Conservation (phyloP, 2,888 invertebrate genomes). For the Embidobia sp. region DNA sequence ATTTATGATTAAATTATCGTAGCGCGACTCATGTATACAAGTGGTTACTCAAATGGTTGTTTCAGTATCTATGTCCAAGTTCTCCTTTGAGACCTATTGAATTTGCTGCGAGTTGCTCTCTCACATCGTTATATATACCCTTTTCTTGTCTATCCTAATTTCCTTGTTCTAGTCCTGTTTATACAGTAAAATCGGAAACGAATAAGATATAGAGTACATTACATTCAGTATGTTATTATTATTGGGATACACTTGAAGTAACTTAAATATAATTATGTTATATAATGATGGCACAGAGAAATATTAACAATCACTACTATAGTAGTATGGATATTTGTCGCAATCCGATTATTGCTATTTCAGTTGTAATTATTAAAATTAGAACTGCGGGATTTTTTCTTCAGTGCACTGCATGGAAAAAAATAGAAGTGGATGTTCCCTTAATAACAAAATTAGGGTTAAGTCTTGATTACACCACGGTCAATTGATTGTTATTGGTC, state of each 20-base stretch:
- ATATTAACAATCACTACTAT: too few relatives aligned
- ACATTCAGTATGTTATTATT: slow-evolving; percentile 1
- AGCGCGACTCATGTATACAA: slow-evolving; percentile 33
- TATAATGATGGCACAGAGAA: too few relatives aligned
- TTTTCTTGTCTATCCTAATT: slow-evolving; percentile 56
- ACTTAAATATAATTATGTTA: slow-evolving; percentile 2
- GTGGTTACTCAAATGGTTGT: slow-evolving; percentile 51
- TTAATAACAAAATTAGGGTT: too few relatives aligned
- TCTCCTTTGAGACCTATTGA: slow-evolving; percentile 71
- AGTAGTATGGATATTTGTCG: too few relatives aligned
- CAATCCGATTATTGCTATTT: too few relatives aligned
- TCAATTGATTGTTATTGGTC: too few relatives aligned
- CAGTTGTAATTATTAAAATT: too few relatives aligned
- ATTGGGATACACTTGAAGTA: slow-evolving; percentile 1
- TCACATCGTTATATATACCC: slow-evolving; percentile 35
- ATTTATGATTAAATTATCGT: slow-evolving; percentile 55
- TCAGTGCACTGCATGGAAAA: too few relatives aligned
- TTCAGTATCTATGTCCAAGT: slow-evolving; percentile 51
- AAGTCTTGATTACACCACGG: too few relatives aligned
- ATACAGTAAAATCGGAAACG: slow-evolving; percentile 43
- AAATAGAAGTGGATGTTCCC: too few relatives aligned
- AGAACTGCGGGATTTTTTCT: too few relatives aligned
- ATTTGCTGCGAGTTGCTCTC: slow-evolving; percentile 69
- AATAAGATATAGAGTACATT: slow-evolving; percentile 13
- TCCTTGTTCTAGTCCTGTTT: slow-evolving; percentile 42